A percentile compares a stretch with the other conserved stretches of the same genome.
Conservation (phyloP, 2,113 vertebrate species). For the Polyodon spathula region DNA sequence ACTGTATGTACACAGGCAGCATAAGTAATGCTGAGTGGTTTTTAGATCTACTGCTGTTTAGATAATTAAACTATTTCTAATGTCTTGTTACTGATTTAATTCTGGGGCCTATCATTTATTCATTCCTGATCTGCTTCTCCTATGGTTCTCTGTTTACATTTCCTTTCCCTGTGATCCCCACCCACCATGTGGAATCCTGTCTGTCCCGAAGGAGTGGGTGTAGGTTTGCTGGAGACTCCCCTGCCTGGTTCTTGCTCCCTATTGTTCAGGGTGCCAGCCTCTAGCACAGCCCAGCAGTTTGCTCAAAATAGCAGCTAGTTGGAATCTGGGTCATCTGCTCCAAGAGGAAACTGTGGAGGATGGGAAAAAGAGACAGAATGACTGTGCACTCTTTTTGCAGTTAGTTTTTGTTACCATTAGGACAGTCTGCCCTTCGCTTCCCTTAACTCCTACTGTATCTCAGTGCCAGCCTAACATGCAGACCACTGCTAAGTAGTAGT, state of each 20-base stretch:
- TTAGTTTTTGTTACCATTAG: neutral
- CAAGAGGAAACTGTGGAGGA: conserved; percentile 16
- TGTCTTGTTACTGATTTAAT: no score
- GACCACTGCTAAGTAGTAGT: no score
- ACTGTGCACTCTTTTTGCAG: neutral
- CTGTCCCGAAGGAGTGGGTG: no score
- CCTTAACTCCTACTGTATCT: neutral
- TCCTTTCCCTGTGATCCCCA: conserved; percentile 24
- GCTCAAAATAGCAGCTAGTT: conserved; percentile 58
- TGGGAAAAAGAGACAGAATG: conserved; percentile 6
- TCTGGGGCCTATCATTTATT: no score
- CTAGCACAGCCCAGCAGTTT: conserved; percentile 29
- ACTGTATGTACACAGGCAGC: no score
- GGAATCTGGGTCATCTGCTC: conserved; percentile 54
- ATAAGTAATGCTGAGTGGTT: no score
- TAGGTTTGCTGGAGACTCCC: no score
- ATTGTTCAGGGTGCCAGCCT: conserved; percentile 27
- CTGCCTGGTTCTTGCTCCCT: conserved; percentile 30
- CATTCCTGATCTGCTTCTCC: no score
- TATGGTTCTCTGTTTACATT: no score
- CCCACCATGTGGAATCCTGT: neutral
- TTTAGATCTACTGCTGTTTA: no score
- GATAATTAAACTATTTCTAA: no score
- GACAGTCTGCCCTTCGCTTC: neutral
- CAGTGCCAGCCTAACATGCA: no score